Percentiles rank a stretch among this genome's conserved stretches.
These are phyloP conservation scores for Tadarida brasiliensis DNA, from an alignment of 2,797 vertebrate species.

Conservation along the genomic window DNA sequence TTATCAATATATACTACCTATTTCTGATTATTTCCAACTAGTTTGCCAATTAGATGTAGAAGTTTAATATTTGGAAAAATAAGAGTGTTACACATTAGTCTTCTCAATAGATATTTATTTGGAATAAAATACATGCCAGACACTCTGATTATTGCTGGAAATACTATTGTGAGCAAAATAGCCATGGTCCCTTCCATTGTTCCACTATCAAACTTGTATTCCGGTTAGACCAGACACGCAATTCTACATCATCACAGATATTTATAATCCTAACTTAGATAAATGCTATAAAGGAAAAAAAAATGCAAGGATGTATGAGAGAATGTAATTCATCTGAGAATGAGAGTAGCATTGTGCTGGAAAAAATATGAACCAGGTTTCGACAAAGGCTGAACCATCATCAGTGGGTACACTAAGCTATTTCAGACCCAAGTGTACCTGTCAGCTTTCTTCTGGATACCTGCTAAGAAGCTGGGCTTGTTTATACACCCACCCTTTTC, in stretches of 20 bases:
- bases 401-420: not conserved
- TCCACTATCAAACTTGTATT: not conserved
- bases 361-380: not conserved
- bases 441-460: not conserved
- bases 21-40: not conserved
- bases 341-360: not conserved
- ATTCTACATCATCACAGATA: not conserved
- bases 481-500: not conserved
- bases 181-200: not conserved
- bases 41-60: not conserved
- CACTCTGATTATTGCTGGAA: not conserved
- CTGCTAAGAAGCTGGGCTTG: not conserved
- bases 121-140: not conserved
- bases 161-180: not conserved
- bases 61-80: not conserved
- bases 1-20: not conserved
- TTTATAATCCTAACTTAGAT: not conserved
- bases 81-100: not conserved
- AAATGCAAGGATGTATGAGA: not conserved
- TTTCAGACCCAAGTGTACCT: not conserved
- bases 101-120: not conserved
- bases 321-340: not conserved
- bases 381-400: not conserved
- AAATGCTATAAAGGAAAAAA: not conserved
- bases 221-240: not conserved